phyloP scores from a whole-genome alignment of 2,888 invertebrate species.

The Nymphalis c-album region DNA sequence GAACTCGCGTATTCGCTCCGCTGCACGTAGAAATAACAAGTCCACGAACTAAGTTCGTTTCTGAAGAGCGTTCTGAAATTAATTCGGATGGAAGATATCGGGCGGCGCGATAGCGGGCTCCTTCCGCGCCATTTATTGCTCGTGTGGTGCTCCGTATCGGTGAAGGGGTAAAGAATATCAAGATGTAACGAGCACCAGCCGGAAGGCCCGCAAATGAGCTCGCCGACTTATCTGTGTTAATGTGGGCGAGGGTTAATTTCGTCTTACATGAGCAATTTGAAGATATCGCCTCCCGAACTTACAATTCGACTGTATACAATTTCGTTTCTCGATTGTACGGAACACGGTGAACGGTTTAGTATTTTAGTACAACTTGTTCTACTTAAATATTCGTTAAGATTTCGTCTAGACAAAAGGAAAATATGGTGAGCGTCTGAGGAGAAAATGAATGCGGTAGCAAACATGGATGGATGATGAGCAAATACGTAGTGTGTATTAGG shows the following conservation, averaged over 20 bases:
- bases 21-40: conserved; percentile 77
- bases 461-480: conserved; percentile 71
- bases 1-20: conserved; percentile 66
- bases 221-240: conserved; percentile 80
- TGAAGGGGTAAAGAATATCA: conserved; percentile 81
- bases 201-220: conserved; percentile 82
- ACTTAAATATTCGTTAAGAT: conserved; percentile 79
- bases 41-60: conserved; percentile 78
- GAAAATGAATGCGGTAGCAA: conserved; percentile 73
- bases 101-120: conserved; percentile 75
- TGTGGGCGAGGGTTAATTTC: conserved; percentile 80
- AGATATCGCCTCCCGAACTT: conserved; percentile 69
- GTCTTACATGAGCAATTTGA: conserved; percentile 80
- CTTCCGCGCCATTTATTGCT: conserved; percentile 82
- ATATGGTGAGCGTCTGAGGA: conserved; percentile 70
- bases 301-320: conserved; percentile 56
- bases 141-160: conserved; percentile 77
- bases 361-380: conserved; percentile 44
- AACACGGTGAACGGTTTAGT: conserved; percentile 29
- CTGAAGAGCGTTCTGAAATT: conserved; percentile 74
- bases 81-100: conserved; percentile 82
- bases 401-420: conserved; percentile 81
- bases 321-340: conserved; percentile 29
- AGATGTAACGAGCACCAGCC: conserved; percentile 79
- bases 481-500: conserved; percentile 72